These are phyloP conservation scores for Acrocephalus scirpaceus DNA, from an alignment of 2,797 vertebrate genomes.

Conservation along the genomic window DNA sequence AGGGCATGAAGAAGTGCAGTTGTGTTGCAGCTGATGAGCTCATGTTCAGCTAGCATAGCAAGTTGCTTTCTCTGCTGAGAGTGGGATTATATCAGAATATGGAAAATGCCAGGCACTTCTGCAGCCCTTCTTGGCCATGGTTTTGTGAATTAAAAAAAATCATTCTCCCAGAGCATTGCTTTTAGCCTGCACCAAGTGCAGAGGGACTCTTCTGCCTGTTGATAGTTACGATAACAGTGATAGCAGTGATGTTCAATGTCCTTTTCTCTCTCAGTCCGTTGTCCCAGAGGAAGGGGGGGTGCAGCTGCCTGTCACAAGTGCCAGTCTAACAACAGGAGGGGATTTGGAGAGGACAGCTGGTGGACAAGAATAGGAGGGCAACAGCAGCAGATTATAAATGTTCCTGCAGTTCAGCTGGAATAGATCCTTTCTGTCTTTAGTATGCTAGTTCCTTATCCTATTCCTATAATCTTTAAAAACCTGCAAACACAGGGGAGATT, in stretches of 20 bases:
- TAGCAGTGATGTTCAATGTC: neutral
- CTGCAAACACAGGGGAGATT: neutral
- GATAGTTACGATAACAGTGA: neutral
- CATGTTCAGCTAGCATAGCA: neutral
- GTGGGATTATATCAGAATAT: neutral
- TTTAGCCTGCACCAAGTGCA: neutral
- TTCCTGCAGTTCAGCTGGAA: neutral
- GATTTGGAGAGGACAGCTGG: neutral
- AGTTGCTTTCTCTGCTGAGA: neutral
- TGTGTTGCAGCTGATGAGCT: neutral
- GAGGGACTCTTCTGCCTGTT: neutral
- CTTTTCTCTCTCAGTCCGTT: fast-evolving
- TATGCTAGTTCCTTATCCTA: neutral
- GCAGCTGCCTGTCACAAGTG: neutral
- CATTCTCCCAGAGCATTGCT: neutral
- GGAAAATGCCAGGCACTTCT: neutral
- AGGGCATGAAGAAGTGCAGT: neutral
- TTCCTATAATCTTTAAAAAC: neutral
- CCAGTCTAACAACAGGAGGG: neutral
- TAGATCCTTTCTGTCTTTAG: neutral
- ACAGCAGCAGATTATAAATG: neutral
- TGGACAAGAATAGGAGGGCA: neutral
- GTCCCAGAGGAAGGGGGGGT: neutral
- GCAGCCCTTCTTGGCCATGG: neutral
- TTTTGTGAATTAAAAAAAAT: neutral